Percentiles rank a stretch among this genome's conserved stretches.
Conservation (phyloP, 2,888 invertebrate genomes). For the Micoletzkya japonica region DNA sequence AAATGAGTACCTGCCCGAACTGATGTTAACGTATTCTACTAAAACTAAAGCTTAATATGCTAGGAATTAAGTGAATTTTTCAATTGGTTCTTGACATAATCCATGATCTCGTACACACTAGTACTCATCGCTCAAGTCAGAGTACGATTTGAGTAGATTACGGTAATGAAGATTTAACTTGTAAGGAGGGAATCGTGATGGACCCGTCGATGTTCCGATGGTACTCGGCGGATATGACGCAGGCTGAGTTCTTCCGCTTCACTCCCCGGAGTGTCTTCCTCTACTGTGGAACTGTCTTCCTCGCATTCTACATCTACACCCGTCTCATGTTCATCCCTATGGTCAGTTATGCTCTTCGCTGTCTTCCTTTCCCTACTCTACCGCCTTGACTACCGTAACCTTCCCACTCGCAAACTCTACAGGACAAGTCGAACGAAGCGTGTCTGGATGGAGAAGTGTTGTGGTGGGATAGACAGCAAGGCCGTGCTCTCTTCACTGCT, state of each 20-base stretch:
- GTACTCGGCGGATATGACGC: conserved; percentile 64
- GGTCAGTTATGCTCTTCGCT: conserved; percentile 32
- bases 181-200: conserved; percentile 61
- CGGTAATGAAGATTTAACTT: too few species aligned
- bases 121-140: too few species aligned
- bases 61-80: too few species aligned
- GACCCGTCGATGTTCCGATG: conserved; percentile 64
- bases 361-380: neutral
- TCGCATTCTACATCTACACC: conserved; percentile 56
- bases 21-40: too few species aligned
- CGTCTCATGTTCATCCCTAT: conserved; percentile 50
- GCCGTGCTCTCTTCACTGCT: conserved; percentile 47
- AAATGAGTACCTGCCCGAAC: too few species aligned
- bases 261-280: conserved; percentile 59
- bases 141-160: too few species aligned
- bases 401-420: neutral
- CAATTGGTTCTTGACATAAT: too few species aligned
- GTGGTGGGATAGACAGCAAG: conserved; percentile 63
- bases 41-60: too few species aligned
- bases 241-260: conserved; percentile 60
- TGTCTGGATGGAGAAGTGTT: conserved; percentile 58
- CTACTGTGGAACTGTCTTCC: conserved; percentile 52
- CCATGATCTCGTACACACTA: too few species aligned
- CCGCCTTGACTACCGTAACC: neutral
- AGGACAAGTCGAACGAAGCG: conserved; percentile 52